Evolutionary conservation across 2,113 vertebrate species (phyloP).

Genomic region (Lathamus discolor): DNA sequence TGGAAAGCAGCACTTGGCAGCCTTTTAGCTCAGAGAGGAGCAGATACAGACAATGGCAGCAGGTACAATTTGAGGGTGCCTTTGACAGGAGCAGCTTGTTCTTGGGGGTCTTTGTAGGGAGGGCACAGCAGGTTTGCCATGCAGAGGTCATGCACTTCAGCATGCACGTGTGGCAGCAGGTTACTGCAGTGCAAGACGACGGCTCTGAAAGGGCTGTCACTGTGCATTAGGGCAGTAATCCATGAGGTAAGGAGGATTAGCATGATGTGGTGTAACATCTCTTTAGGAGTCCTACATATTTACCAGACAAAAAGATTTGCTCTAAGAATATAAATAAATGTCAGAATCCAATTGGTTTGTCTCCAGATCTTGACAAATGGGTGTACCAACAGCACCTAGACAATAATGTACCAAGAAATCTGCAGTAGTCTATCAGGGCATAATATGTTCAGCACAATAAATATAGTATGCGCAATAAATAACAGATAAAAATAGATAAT

Average conservation of each 20-base stretch:
- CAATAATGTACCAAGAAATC: background rate
- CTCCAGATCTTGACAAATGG: background rate
- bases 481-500: slow-evolving; percentile 28
- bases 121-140: no score
- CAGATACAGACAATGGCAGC: background rate
- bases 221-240: slow-evolving; percentile 3
- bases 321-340: background rate
- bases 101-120: no score
- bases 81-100: background rate
- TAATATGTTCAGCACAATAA: background rate
- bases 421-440: background rate
- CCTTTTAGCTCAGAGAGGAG: background rate
- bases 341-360: background rate
- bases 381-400: background rate
- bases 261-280: background rate
- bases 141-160: background rate
- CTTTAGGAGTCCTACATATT: background rate
- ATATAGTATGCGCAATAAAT: background rate
- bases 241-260: background rate
- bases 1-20: background rate
- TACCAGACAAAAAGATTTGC: background rate
- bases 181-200: background rate
- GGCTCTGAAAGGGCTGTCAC: background rate
- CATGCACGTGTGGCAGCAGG: background rate
- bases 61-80: no score